phyloP scores from a whole-genome alignment of 2,113 vertebrate genomes.

The Aix galericulata region DNA sequence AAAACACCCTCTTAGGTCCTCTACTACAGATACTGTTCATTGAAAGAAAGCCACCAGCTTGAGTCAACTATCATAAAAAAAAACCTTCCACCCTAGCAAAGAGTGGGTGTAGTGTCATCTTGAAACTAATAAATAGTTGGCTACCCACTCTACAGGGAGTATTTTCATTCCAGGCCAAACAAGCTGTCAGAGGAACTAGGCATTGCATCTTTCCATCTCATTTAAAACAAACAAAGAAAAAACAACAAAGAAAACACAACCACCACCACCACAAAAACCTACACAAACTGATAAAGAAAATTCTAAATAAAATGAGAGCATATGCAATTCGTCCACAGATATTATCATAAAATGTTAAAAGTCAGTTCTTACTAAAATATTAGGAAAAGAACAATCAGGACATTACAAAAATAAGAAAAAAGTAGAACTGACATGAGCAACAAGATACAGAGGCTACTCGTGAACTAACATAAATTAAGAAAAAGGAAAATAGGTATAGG shows the following conservation, averaged over 20 bases:
- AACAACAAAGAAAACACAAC: neutral
- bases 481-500: neutral
- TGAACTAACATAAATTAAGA: neutral
- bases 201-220: neutral
- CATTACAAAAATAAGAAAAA: neutral
- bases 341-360: neutral
- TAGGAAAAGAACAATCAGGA: neutral
- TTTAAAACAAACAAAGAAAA: too few species aligned
- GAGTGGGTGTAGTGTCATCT: neutral
- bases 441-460: neutral
- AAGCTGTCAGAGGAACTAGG: neutral
- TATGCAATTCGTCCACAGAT: neutral
- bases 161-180: neutral
- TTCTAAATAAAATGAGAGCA: neutral
- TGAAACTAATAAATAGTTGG: neutral
- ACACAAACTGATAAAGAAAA: neutral
- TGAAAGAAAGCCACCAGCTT: neutral
- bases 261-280: too few species aligned
- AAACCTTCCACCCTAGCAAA: neutral
- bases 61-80: neutral
- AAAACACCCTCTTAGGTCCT: neutral
- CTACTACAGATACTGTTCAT: neutral
- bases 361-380: neutral
- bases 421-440: neutral
- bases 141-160: neutral